Evolutionary conservation across 2,888 invertebrate species (phyloP).

Genomic region (Deilephila elpenor): DNA sequence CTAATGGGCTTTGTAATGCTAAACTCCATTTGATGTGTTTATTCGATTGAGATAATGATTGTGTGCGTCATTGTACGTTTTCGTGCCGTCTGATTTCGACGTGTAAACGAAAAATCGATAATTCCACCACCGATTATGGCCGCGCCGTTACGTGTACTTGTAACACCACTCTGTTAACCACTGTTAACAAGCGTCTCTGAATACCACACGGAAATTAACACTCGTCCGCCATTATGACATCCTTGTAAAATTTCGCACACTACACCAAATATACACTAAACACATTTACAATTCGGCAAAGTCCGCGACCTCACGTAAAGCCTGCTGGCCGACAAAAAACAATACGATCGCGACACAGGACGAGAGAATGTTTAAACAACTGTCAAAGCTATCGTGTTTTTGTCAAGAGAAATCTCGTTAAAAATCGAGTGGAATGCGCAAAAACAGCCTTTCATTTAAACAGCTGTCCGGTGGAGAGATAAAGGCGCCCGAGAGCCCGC

Average conservation of each 20-base stretch:
- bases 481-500: constrained; percentile 58
- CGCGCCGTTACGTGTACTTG: constrained; percentile 55
- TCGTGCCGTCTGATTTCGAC: constrained; percentile 47
- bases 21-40: constrained; percentile 55
- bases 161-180: constrained; percentile 59
- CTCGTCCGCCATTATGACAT: constrained; percentile 47
- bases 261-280: constrained; percentile 42
- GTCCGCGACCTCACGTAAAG: constrained; percentile 56
- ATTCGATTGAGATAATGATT: constrained; percentile 71
- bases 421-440: constrained; percentile 70
- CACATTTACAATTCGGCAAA: constrained; percentile 45
- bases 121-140: constrained; percentile 27
- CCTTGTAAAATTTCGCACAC: constrained; percentile 43
- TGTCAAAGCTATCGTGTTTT: constrained; percentile 69
- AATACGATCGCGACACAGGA: constrained; percentile 53
- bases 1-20: constrained; percentile 69
- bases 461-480: constrained; percentile 66
- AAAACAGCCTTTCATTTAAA: constrained; percentile 73
- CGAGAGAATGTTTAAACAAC: constrained; percentile 70
- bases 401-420: constrained; percentile 68
- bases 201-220: constrained; percentile 48
- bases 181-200: constrained; percentile 59
- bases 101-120: constrained; percentile 16
- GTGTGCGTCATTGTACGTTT: constrained; percentile 57
- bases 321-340: constrained; percentile 48